phyloP scores from a whole-genome alignment of 2,888 invertebrate genomes.

The Allacma fusca region DNA sequence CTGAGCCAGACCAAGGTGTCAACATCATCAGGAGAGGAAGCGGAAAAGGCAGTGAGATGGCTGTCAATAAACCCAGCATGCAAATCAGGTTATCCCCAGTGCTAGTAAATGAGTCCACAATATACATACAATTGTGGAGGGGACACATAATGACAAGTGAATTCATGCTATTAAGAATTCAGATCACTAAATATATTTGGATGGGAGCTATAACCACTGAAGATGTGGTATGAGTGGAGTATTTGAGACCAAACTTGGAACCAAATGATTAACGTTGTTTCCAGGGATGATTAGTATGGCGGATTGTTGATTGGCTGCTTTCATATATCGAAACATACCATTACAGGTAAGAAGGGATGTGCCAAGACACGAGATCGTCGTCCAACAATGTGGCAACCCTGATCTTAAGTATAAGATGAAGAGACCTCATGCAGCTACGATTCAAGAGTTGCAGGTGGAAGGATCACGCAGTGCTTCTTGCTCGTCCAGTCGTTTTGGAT shows the following conservation, averaged over 20 bases:
- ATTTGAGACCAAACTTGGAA: constrained; percentile 31
- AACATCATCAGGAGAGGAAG: background rate
- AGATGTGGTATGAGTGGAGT: background rate
- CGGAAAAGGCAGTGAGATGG: background rate
- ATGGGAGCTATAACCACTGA: constrained; percentile 3
- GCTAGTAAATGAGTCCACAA: background rate
- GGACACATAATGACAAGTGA: background rate
- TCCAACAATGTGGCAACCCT: constrained; percentile 26
- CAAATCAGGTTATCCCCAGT: no score
- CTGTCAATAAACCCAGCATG: background rate
- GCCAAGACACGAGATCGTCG: constrained; percentile 31
- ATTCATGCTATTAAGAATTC: background rate
- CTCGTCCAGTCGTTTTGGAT: constrained; percentile 39
- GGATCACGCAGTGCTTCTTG: constrained; percentile 46
- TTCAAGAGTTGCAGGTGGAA: constrained; percentile 46
- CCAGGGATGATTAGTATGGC: constrained; percentile 41
- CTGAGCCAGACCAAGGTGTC: no score
- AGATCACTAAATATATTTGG: background rate
- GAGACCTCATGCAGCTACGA: constrained; percentile 45
- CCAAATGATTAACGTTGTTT: constrained; percentile 35
- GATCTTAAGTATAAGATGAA: constrained; percentile 16
- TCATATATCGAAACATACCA: constrained; percentile 40
- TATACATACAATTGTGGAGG: no score
- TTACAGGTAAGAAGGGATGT: constrained; percentile 43
- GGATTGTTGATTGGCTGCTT: constrained; percentile 43